phyloP scores from a whole-genome alignment of 2,888 invertebrate genomes.

The Meta bourneti region DNA sequence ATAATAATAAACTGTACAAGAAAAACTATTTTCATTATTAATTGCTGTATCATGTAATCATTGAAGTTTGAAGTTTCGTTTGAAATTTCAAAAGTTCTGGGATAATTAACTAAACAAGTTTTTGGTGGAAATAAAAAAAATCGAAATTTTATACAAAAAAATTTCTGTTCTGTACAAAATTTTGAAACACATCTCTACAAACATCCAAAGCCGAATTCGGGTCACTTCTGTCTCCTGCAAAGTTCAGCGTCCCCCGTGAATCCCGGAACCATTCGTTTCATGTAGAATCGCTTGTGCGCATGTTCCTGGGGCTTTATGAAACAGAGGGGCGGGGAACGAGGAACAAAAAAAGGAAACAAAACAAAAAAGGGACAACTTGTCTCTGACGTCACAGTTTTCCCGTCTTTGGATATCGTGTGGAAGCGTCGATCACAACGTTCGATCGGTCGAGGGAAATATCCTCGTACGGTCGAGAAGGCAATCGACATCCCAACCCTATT shows the following conservation, averaged over 20 bases:
- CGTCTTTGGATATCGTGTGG: conserved; percentile 67
- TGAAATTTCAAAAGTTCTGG: too few relatives aligned
- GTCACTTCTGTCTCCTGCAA: background rate
- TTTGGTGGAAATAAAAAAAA: too few relatives aligned
- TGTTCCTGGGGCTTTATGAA: conserved; percentile 35
- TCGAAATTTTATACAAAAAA: too few relatives aligned
- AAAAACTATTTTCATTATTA: too few relatives aligned
- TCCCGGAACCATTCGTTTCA: background rate
- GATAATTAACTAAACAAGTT: too few relatives aligned
- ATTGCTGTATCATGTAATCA: too few relatives aligned
- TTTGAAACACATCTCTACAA: too few relatives aligned
- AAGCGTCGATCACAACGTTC: conserved; percentile 68
- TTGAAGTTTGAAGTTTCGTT: too few relatives aligned
- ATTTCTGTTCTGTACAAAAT: too few relatives aligned
- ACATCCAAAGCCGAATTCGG: background rate
- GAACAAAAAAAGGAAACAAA: conserved; percentile 16
- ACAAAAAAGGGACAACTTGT: conserved; percentile 44
- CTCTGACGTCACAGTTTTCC: conserved; percentile 71
- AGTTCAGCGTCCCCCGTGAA: conserved; percentile 51
- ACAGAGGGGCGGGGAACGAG: background rate
- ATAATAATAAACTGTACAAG: too few relatives aligned
- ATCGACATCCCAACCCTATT: conserved; percentile 40
- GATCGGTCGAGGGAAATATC: conserved; percentile 49
- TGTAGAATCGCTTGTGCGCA: conserved; percentile 37
- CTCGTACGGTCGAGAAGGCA: background rate